Base-by-base conservation (phyloP, 1,140 invertebrate genomes). In the Oreohelix idahoensis region DNA sequence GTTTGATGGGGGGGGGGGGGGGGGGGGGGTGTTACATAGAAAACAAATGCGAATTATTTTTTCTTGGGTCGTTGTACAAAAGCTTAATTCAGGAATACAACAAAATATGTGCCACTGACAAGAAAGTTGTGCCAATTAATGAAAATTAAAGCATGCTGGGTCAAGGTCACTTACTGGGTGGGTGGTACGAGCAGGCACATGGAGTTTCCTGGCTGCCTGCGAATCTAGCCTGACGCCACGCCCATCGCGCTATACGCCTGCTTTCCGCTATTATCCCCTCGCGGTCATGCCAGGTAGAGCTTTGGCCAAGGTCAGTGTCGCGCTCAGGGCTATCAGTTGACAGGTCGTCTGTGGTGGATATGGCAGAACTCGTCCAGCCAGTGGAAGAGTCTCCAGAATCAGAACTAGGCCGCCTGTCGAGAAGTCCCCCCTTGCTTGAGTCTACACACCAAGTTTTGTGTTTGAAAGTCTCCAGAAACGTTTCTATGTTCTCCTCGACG, bases 391-490 rank as follows among this genome's bases (percentile, higher is more conserved):
- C 88, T 0, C 83, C 83, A 10, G 84, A 84, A 58, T 86, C 88
- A n/a, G 81, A 79, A 78, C 86, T 86, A 13, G 51, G 75, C 17
- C 85, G 81, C 17, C 85, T 83, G 78, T 88, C 88, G 29, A 89
- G 77, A 23, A 86, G 71, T 4, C 87, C 84, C 32, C 42, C 79
- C 32, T 71, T 70, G 63, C 13, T n/a, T n/a, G 69, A 38, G 71
- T 82, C 80, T 32, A 82, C 80, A 45, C 70, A 53, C 80, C 80
- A 85, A 45, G 80, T 87, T 82, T 88, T 87, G n/a, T 87, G 79
- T 63, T 86, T 87, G 81, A 89, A 89, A 49, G 84, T 87, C 81
- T 89, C 88, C 45, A 89, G 84, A 81, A 89, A 89, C 29, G 85
- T 85, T 77, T 88, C 87, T 70, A 89, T 89, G 66, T 88, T 86